Evolutionary conservation across 2,113 vertebrate species (phyloP).

Genomic region (Plectropomus leopardus): DNA sequence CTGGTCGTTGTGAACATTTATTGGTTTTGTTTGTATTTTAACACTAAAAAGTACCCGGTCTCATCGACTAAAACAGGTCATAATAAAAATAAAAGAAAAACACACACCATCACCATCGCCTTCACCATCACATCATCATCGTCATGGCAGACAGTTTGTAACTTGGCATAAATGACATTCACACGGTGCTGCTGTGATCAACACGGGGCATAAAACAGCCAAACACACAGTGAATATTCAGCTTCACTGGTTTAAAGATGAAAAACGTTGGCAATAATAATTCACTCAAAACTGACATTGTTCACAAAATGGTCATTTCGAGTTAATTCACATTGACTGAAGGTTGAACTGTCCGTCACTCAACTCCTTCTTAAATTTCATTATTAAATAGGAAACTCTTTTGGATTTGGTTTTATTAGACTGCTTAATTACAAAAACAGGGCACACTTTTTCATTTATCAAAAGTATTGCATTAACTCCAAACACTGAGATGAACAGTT

Average conservation of each 20-base stretch:
- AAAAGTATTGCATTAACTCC: slow-evolving; percentile 76
- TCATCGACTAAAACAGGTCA: slow-evolving; percentile 56
- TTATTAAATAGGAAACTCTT: slow-evolving; percentile 18
- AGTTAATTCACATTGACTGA: not conserved
- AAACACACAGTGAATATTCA: not conserved
- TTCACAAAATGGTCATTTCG: slow-evolving; percentile 26
- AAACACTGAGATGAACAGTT: slow-evolving; percentile 56
- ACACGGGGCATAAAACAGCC: slow-evolving; percentile 27
- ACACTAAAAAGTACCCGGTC: slow-evolving; percentile 70
- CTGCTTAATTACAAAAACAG: slow-evolving; percentile 55
- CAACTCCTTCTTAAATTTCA: not conserved
- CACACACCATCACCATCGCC: slow-evolving; percentile 32
- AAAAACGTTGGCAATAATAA: slow-evolving; percentile 8
- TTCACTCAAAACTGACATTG: slow-evolving; percentile 27
- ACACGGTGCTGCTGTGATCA: slow-evolving; percentile 34
- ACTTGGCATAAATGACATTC: slow-evolving; percentile 53
- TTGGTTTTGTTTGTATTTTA: slow-evolving; percentile 62
- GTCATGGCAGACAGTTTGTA: slow-evolving; percentile 30
- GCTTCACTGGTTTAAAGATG: not conserved
- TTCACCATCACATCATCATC: slow-evolving; percentile 21
- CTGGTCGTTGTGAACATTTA: slow-evolving; percentile 69
- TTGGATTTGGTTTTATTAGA: slow-evolving; percentile 40
- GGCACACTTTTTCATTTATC: slow-evolving; percentile 47
- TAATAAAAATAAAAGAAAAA: slow-evolving; percentile 32
- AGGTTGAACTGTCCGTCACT: not conserved